These are phyloP conservation scores for Diprion similis DNA, from an alignment of 1,140 invertebrate genomes.

Conservation along the genomic window DNA sequence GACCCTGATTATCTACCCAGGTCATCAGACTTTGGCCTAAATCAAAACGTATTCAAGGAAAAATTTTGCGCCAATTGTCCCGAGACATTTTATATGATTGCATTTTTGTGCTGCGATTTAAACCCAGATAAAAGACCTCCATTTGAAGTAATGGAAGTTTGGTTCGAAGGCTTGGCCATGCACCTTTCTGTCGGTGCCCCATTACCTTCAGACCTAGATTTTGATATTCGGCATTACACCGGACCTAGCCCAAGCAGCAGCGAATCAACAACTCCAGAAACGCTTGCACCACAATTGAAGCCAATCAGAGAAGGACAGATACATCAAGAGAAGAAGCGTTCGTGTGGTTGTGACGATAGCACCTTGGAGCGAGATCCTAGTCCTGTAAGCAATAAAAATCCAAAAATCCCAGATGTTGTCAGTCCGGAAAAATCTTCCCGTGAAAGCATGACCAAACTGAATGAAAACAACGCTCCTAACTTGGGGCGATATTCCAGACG, in stretches of 20 bases:
- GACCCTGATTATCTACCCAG: conserved; percentile 92
- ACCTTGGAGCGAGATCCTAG: conserved; percentile 52
- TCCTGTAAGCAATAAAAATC: conserved; percentile 25
- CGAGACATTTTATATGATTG: conserved; percentile 85
- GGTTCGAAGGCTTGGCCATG: conserved; percentile 79
- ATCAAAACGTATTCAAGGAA: conserved; percentile 84
- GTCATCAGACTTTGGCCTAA: conserved; percentile 89
- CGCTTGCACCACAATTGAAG: conserved; percentile 56
- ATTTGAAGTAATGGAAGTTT: conserved; percentile 85
- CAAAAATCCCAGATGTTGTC: conserved; percentile 20
- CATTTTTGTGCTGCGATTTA: conserved; percentile 87
- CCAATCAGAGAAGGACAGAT: conserved; percentile 62
- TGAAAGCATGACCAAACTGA: conserved; percentile 35
- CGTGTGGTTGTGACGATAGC: conserved; percentile 51
- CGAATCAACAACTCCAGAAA: conserved; percentile 68
- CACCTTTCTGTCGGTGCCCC: conserved; percentile 71
- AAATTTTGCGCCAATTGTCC: conserved; percentile 90
- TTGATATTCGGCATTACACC: conserved; percentile 77
- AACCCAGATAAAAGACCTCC: conserved; percentile 88
- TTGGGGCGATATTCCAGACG: conserved; percentile 35
- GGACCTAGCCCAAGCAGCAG: conserved; percentile 67
- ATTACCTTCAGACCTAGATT: conserved; percentile 73
- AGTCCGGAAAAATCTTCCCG: conserved; percentile 34
- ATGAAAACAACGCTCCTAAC: conserved; percentile 17
- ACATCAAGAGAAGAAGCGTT: conserved; percentile 53